Conservation (phyloP, 2,888 invertebrate genomes). For the Graphium colonna region DNA sequence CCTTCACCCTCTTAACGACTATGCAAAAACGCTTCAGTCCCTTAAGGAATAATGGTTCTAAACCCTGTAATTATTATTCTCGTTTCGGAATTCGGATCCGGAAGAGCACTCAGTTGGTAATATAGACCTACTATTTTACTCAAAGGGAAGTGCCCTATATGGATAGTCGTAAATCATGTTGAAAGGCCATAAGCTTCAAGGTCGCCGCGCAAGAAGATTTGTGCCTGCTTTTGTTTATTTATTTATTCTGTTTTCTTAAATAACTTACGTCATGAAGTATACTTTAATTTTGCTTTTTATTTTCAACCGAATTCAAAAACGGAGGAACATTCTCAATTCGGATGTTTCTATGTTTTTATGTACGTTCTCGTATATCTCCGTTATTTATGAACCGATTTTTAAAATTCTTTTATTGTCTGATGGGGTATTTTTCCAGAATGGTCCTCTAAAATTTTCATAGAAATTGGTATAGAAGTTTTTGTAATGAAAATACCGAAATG, state of each 20-base stretch:
- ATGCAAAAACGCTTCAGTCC: constrained; percentile 4
- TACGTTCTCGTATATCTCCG: too few species aligned
- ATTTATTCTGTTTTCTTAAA: neutral
- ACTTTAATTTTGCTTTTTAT: too few species aligned
- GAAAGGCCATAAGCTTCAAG: constrained; percentile 7
- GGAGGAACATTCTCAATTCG: too few species aligned
- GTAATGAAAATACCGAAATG: too few species aligned
- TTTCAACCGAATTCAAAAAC: too few species aligned
- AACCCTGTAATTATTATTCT: constrained; percentile 16
- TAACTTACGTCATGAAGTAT: neutral
- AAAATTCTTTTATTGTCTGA: too few species aligned
- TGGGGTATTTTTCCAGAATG: too few species aligned
- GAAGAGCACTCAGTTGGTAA: constrained; percentile 17
- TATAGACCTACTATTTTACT: constrained; percentile 8
- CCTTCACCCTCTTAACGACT: neutral
- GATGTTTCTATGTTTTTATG: too few species aligned
- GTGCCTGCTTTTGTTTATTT: neutral
- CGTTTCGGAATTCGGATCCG: constrained; percentile 10
- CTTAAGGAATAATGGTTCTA: constrained; percentile 3
- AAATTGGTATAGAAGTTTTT: too few species aligned
- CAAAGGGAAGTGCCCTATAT: constrained; percentile 1
- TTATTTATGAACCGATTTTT: too few species aligned
- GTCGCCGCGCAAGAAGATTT: neutral
- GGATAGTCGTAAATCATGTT: constrained; percentile 14
- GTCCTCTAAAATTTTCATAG: too few species aligned